Evolutionary conservation across 2,797 vertebrate genomes (phyloP), one percentile per base, ranked within the genome.

Genomic region (Syngnathus rostellatus): DNA sequence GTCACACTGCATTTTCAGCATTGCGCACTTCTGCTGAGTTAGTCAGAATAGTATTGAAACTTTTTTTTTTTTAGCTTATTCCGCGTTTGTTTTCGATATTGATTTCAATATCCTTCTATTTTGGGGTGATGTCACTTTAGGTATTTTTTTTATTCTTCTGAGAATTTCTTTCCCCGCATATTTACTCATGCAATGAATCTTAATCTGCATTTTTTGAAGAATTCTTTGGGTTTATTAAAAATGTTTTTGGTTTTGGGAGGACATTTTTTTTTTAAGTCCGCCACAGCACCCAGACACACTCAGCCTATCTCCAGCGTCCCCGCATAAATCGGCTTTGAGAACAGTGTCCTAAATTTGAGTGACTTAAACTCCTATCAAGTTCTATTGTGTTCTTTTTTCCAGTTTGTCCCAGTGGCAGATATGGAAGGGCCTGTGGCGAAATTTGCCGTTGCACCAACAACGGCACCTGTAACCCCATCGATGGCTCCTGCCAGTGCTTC

Each of bases 401-500:
- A 99, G 97, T 96, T 66, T 99, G 95, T 88, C 87, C 94, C 45
- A 93, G 92, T 41, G 95, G 95, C 70, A 93, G 82, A 70, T 99
- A 90, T 0, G 97, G 97, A 39, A 92, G 93, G 81, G 88, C 89
- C 75, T 99, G 97, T 48, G 85, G 87, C 0, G 92, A 96, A 83
- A 80, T 90, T 72, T 99, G 97, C 50, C 82, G 90, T 79, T 99
- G 97, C 84, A 94, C 94, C 21, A 98, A 98, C 91, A 99, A 99
- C 0, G 94, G 95, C 66, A 98, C 97, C 57, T 99, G 97, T 87
- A 99, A 94, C 70, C 95, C 96, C 50, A 94, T 94, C 0, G 97
- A 99, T 2, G 97, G 97, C 23, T 94, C 95, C 1, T 99, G 97
- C 78, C 97, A 98, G 68, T 99, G 97, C 55, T 94, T 94, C 64